These are phyloP conservation scores for Dichetophora obliterata DNA, from an alignment of 2,888 invertebrate species.

Conservation along the genomic window DNA sequence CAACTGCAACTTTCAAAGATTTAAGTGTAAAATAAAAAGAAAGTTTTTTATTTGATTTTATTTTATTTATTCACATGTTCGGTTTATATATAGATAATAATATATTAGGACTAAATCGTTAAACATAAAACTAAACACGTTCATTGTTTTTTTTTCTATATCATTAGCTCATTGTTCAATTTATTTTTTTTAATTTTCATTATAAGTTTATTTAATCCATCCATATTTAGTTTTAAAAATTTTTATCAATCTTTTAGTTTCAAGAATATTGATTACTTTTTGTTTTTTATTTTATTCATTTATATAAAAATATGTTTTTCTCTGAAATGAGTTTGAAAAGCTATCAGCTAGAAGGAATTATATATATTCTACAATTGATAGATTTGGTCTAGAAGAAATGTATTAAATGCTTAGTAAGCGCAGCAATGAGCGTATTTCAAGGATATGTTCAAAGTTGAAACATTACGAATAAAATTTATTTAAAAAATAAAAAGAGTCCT, in stretches of 20 bases:
- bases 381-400: neutral
- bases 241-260: neutral
- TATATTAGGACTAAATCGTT: conserved; percentile 25
- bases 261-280: neutral
- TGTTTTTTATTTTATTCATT: neutral
- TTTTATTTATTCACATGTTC: conserved; percentile 36
- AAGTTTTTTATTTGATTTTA: conserved; percentile 30
- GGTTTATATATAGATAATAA: conserved; percentile 34
- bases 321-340: conserved; percentile 4
- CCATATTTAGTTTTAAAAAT: neutral
- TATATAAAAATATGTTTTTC: conserved; percentile 22
- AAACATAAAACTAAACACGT: conserved; percentile 23
- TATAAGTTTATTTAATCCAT: neutral
- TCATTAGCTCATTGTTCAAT: conserved; percentile 3
- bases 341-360: neutral
- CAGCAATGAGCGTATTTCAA: neutral
- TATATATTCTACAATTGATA: conserved; percentile 8
- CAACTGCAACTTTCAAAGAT: no score
- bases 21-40: neutral
- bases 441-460: conserved; percentile 14
- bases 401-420: neutral
- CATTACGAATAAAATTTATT: neutral
- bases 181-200: neutral
- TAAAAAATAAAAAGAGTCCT: neutral
- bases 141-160: neutral